These are phyloP conservation scores for Campylomormyrus numenius DNA, from an alignment of 2,113 vertebrate species.

Conservation along the genomic window DNA sequence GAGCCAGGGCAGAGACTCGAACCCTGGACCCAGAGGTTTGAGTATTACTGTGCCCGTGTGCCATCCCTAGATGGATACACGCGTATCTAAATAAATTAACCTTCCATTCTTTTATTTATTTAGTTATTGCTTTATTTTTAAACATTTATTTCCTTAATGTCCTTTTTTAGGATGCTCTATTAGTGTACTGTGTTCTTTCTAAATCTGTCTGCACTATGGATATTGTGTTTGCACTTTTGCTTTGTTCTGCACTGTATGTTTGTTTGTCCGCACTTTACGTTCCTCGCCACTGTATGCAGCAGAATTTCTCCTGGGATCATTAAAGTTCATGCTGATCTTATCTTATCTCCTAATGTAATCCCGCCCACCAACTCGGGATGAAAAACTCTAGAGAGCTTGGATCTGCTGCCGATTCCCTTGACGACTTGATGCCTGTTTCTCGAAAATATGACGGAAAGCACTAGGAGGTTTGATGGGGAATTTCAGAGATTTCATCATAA, in stretches of 20 bases:
- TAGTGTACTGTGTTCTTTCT: background rate
- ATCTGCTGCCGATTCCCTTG: background rate
- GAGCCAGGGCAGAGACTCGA: background rate
- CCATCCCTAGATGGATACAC: background rate
- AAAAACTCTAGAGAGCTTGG: background rate
- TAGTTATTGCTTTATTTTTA: background rate
- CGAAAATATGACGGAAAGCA: background rate
- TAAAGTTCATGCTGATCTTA: background rate
- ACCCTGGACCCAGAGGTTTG: background rate
- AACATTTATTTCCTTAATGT: background rate
- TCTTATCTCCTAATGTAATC: background rate
- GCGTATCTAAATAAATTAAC: background rate
- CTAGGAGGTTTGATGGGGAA: background rate
- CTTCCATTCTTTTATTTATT: background rate
- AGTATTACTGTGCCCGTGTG: background rate
- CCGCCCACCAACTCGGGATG: background rate
- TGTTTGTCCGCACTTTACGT: background rate
- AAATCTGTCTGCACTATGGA: background rate
- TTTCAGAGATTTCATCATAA: background rate
- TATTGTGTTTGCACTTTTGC: background rate
- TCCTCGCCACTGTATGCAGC: background rate
- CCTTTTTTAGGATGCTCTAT: background rate
- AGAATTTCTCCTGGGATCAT: background rate
- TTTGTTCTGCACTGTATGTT: background rate
- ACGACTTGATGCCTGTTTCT: background rate